phyloP scores from a whole-genome alignment of 2,797 vertebrate genomes.

The Pelobates cultripes region DNA sequence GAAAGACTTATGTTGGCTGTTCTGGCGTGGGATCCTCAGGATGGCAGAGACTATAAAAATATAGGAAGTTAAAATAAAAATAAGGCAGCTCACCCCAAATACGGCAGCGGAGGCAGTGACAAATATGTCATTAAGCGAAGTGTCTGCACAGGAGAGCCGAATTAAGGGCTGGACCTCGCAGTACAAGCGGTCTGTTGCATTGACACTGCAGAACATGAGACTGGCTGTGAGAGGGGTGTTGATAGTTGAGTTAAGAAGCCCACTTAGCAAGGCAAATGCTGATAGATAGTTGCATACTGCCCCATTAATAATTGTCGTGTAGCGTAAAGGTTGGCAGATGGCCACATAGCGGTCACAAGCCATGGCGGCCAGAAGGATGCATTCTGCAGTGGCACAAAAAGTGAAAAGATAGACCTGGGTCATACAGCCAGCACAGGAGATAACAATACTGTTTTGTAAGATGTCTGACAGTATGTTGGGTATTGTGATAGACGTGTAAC shows the following conservation, averaged over 20 bases:
- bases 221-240: conserved; percentile 15
- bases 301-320: conserved; percentile 15
- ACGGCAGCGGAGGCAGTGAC: conserved; percentile 18
- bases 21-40: neutral
- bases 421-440: conserved; percentile 38
- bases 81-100: conserved; percentile 33
- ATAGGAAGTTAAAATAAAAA: conserved; percentile 40
- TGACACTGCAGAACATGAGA: conserved; percentile 23
- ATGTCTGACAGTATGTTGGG: conserved; percentile 26
- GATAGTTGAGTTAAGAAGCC: conserved; percentile 22
- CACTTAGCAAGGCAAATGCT: conserved; percentile 28
- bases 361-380: conserved; percentile 41
- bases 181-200: conserved; percentile 14
- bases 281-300: conserved; percentile 4
- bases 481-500: conserved; percentile 35
- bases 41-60: conserved; percentile 29
- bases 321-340: conserved; percentile 34
- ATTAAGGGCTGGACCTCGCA: conserved; percentile 41
- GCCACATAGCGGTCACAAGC: conserved; percentile 47
- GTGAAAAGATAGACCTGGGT: conserved; percentile 33
- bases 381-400: conserved; percentile 37
- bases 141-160: conserved; percentile 32
- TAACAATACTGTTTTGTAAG: neutral
- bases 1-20: conserved; percentile 22
- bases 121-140: conserved; percentile 25